Conservation (phyloP, 1,140 invertebrate genomes). For the Drosophila gunungcola region DNA sequence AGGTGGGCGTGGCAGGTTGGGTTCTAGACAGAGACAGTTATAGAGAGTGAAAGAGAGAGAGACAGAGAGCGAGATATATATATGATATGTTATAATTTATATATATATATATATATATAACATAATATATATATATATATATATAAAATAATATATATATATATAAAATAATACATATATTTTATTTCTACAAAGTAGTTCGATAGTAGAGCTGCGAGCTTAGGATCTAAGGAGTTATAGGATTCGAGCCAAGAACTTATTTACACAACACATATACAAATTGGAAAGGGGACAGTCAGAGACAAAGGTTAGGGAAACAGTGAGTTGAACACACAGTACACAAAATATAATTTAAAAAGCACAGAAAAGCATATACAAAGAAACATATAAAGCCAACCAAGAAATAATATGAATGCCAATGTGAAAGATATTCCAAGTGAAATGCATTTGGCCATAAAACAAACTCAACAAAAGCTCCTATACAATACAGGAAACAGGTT, state of each 20-base stretch:
- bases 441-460: neutral
- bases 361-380: constrained; percentile 18
- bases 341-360: constrained; percentile 17
- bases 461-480: neutral
- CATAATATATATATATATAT: neutral
- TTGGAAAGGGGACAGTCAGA: neutral
- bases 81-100: no score
- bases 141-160: no score
- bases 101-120: neutral
- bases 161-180: no score
- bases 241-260: constrained; percentile 7
- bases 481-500: no score
- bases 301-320: neutral
- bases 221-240: constrained; percentile 8
- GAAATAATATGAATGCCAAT: neutral
- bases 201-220: constrained; percentile 32
- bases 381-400: constrained; percentile 1
- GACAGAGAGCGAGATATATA: neutral
- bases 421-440: neutral
- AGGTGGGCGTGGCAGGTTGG: constrained; percentile 26
- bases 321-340: constrained; percentile 24
- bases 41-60: constrained; percentile 9
- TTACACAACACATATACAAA: constrained; percentile 1
- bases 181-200: constrained; percentile 22
- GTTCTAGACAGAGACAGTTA: constrained; percentile 25